phyloP scores from a whole-genome alignment of 2,113 vertebrate genomes.

The Baryphthengus martii region DNA sequence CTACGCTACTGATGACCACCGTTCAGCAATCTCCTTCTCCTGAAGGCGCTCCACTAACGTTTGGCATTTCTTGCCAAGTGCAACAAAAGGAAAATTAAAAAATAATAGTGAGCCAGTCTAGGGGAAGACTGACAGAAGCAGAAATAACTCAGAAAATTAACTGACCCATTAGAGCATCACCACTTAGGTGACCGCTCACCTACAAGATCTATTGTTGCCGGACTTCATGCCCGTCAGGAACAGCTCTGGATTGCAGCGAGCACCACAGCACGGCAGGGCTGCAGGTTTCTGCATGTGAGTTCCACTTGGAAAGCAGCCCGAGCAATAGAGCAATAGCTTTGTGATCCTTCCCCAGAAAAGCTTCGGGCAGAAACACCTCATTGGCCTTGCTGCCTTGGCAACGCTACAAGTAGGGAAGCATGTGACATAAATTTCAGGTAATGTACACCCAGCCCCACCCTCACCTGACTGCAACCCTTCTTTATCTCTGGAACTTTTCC shows the following conservation, averaged over 20 bases:
- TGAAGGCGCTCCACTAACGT: not conserved
- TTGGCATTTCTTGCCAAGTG: not conserved
- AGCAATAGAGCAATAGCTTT: not conserved
- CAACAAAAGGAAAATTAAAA: not conserved
- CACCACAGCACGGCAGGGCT: not conserved
- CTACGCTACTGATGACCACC: not conserved
- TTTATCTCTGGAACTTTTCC: not conserved
- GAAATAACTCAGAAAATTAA: conserved; percentile 7
- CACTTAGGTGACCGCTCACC: not conserved
- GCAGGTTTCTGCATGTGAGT: conserved; percentile 38
- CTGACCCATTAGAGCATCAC: not conserved
- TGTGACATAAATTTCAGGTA: conserved; percentile 48
- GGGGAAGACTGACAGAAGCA: not conserved
- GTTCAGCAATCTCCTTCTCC: not conserved
- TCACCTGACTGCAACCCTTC: conserved; percentile 49
- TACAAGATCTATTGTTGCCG: not conserved
- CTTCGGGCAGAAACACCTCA: conserved; percentile 30
- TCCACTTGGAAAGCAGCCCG: conserved; percentile 30
- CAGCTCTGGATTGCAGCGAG: not conserved
- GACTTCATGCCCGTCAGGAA: not conserved
- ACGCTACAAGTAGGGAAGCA: conserved; percentile 14
- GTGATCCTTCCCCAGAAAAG: conserved; percentile 26
- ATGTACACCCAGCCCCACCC: not conserved
- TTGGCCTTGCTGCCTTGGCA: conserved; percentile 52
- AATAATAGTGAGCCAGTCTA: not conserved